Conservation (phyloP, 2,888 invertebrate genomes). For the Drosophila robusta region DNA sequence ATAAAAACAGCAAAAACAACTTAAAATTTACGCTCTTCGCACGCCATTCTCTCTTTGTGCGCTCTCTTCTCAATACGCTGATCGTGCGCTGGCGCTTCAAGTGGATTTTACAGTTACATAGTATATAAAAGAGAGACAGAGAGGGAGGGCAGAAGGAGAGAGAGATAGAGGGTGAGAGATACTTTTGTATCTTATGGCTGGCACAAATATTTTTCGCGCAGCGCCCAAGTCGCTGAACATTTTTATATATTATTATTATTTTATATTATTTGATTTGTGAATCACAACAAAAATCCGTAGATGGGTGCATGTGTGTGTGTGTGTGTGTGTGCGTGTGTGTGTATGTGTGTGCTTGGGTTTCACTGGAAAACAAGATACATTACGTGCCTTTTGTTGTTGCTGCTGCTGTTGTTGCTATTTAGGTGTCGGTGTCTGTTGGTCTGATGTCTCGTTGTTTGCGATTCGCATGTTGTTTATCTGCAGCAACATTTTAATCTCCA, state of each 20-base stretch:
- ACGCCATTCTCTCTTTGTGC: conserved; percentile 28
- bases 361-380: conserved; percentile 69
- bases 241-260: conserved; percentile 58
- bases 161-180: conserved; percentile 24
- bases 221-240: conserved; percentile 60
- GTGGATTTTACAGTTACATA: conserved; percentile 75
- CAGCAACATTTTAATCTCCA: conserved; percentile 72
- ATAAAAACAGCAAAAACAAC: conserved; percentile 5
- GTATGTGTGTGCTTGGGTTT: conserved; percentile 44
- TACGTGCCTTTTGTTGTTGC: conserved; percentile 31
- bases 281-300: conserved; percentile 62
- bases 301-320: conserved; percentile 18
- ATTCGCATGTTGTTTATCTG: conserved; percentile 66
- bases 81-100: conserved; percentile 67
- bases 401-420: conserved; percentile 32
- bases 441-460: conserved; percentile 41
- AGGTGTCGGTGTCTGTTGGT: conserved; percentile 63
- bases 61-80: conserved; percentile 39
- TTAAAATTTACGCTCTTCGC: conserved; percentile 4
- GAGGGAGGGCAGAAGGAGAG: conserved; percentile 10
- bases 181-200: conserved; percentile 68
- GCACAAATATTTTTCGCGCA: conserved; percentile 76
- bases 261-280: conserved; percentile 76
- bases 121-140: conserved; percentile 39
- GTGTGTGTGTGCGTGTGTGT: conserved; percentile 26